These are phyloP conservation scores for Phalanger gymnotis DNA, from an alignment of 2,797 vertebrate species.

Conservation along the genomic window DNA sequence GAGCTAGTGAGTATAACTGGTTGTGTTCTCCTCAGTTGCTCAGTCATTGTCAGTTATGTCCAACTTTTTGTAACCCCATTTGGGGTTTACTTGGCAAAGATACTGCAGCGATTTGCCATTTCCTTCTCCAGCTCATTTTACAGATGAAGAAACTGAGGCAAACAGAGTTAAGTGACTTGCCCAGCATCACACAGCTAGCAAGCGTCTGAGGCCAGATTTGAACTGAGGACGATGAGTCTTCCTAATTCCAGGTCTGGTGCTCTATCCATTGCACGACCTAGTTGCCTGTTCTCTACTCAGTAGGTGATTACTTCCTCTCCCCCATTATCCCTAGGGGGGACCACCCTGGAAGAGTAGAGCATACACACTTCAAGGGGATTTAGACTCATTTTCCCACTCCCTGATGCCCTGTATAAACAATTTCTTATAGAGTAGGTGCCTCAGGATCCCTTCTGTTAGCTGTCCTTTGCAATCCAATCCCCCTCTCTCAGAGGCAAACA, in stretches of 20 bases:
- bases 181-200: background rate
- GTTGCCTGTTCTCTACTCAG: background rate
- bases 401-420: background rate
- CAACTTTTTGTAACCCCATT: background rate
- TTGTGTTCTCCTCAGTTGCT: background rate
- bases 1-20: background rate
- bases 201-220: background rate
- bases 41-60: too few species aligned
- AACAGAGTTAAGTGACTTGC: background rate
- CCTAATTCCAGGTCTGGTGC: background rate
- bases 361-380: background rate
- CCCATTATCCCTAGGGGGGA: background rate
- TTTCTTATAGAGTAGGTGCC: background rate
- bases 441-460: background rate
- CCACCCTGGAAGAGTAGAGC: background rate
- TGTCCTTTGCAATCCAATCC: background rate
- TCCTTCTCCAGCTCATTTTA: background rate
- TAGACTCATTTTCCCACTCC: background rate
- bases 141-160: constrained; percentile 14
- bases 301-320: background rate
- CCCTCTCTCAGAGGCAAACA: background rate
- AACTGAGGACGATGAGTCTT: background rate
- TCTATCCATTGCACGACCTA: background rate
- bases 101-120: background rate
- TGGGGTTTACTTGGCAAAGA: background rate